Base-by-base conservation (phyloP, 2,888 invertebrate species). In the Choreutis nemorana region DNA sequence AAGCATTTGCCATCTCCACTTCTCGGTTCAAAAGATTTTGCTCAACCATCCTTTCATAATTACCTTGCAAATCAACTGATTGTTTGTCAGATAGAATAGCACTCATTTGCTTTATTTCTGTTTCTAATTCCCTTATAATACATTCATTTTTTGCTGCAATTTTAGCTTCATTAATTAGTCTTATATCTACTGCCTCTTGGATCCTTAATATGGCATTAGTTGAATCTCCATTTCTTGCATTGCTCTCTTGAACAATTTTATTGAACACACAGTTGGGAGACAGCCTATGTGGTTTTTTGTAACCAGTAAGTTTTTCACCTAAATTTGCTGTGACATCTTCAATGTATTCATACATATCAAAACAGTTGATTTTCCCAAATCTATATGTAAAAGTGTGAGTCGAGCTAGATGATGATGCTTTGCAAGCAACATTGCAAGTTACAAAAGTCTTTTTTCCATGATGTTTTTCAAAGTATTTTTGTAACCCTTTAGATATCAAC, bases 381-480 rank as follows among this genome's bases (percentile, higher is more conserved):
- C 82, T 80, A 41, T 87, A 86, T 28, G 80, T 78, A 41, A 82
- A 85, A 33, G 82, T 79, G 45, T 86, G 85, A 1, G 86, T 87
- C 4, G 85, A 82, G 29, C 63, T 67, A 26, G 66, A 63, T 3
- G 71, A 60, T 24, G 83, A 81, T 7, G 47, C 52, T 42, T 82
- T 80, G 29, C 77, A 79, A 16, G 80, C 83, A 25, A 87, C 54
- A 44, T 84, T 72, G 48, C 87, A 87, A 29, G 81, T 81, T 3
- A 84, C 73, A 65, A 88, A 87, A 36, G 77, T 72, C 45, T 86
- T 83, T 26, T 68, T 71, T n/a, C 71, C 65, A 36, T 77, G 67
- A 33, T 71, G 59, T 26, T 77, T 68, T 42, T 71, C 65, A 52
- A 87, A 85, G 37, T 81, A 72, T 23, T 81, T 75, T 33, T 81